These are phyloP conservation scores for Eulithis prunata DNA, from an alignment of 2,888 invertebrate species.

Conservation along the genomic window DNA sequence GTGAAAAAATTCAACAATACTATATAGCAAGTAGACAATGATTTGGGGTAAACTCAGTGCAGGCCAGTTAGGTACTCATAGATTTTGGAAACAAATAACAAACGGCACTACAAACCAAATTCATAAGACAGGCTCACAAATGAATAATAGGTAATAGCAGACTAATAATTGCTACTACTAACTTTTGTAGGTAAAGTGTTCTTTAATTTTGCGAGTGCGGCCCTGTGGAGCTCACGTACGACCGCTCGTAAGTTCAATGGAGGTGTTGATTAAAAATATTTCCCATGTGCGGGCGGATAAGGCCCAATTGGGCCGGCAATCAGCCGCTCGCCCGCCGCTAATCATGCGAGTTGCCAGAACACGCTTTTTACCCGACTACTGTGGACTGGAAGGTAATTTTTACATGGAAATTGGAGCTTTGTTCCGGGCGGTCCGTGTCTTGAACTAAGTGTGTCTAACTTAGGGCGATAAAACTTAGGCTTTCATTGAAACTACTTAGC, in stretches of 20 bases:
- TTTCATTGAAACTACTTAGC: too few species aligned
- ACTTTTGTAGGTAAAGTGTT: constrained; percentile 36
- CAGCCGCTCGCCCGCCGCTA: constrained; percentile 75
- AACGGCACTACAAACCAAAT: not conserved
- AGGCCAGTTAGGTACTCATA: too few species aligned
- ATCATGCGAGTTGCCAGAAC: constrained; percentile 67
- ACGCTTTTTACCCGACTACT: constrained; percentile 20
- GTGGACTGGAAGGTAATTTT: not conserved
- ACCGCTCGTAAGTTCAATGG: constrained; percentile 85
- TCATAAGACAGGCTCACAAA: constrained; percentile 12
- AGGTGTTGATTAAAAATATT: constrained; percentile 86
- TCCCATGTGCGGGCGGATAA: constrained; percentile 85
- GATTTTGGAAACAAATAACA: too few species aligned
- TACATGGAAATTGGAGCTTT: constrained; percentile 2
- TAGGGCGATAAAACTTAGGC: too few species aligned
- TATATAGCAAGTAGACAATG: too few species aligned
- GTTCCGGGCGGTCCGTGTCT: too few species aligned
- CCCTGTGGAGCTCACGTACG: constrained; percentile 81
- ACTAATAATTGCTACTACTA: constrained; percentile 8
- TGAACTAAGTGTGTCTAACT: too few species aligned
- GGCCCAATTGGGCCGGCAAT: constrained; percentile 84
- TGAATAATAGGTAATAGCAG: constrained; percentile 9
- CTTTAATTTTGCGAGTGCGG: constrained; percentile 53
- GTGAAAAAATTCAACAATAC: too few species aligned
- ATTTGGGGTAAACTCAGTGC: too few species aligned